These are phyloP conservation scores for Megamerina dolium DNA, from an alignment of 2,888 invertebrate genomes.

Conservation along the genomic window DNA sequence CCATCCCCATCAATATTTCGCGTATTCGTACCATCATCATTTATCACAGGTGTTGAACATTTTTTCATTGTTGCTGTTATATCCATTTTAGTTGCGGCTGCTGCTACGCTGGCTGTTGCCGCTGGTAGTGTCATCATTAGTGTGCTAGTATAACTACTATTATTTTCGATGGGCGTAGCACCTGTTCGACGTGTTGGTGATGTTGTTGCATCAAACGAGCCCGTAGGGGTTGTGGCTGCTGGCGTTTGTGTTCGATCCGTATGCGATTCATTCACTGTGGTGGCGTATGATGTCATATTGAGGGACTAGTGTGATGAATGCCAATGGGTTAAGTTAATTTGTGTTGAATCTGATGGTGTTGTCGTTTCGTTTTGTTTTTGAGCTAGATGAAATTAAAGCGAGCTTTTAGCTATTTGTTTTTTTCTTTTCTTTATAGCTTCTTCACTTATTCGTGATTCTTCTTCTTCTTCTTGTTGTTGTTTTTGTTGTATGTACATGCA, in stretches of 20 bases:
- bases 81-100: conserved; percentile 1
- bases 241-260: conserved; percentile 4
- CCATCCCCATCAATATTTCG: no score
- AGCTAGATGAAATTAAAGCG: neutral
- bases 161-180: no score
- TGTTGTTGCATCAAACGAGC: conserved; percentile 2
- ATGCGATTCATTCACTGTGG: conserved; percentile 19
- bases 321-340: neutral
- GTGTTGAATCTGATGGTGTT: neutral
- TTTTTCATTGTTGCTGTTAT: conserved; percentile 4
- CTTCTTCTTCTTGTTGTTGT: no score
- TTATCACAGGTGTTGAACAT: no score
- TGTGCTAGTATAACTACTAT: no score
- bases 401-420: neutral
- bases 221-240: conserved; percentile 3
- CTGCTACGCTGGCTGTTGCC: conserved; percentile 11
- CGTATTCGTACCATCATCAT: no score
- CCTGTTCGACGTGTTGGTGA: no score
- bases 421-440: conserved; percentile 2
- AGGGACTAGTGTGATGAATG: conserved; percentile 2
- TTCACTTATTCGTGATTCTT: no score
- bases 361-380: neutral
- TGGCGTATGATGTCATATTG: conserved; percentile 27
- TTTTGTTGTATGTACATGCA: no score
- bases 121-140: conserved; percentile 15